These are phyloP conservation scores for Garra rufa DNA, from an alignment of 2,113 vertebrate species.

Conservation along the genomic window DNA sequence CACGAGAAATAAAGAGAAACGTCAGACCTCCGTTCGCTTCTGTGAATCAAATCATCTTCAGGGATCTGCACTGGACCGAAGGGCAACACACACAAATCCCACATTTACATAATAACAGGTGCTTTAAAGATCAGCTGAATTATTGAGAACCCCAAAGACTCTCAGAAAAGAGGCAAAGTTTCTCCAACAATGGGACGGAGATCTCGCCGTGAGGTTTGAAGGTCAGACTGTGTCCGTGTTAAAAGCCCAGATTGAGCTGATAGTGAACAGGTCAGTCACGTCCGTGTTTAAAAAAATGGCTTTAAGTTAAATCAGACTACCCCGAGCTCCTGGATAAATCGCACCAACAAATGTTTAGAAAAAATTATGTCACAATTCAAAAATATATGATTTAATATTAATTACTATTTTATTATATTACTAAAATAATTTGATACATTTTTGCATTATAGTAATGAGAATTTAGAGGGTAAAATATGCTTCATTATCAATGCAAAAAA, in stretches of 20 bases:
- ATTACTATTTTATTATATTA: too few relatives aligned
- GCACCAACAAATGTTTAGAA: neutral
- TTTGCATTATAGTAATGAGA: too few relatives aligned
- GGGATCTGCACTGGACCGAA: neutral
- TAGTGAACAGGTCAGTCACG: neutral
- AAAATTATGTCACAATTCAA: too few relatives aligned
- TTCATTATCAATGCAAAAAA: too few relatives aligned
- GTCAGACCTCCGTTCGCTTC: neutral
- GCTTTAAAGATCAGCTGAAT: slow-evolving; percentile 28
- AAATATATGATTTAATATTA: too few relatives aligned
- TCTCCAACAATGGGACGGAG: neutral
- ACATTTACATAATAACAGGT: slow-evolving; percentile 31
- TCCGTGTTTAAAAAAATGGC: neutral
- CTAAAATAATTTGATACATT: too few relatives aligned
- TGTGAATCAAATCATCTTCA: neutral
- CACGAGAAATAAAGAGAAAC: neutral
- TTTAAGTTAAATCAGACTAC: neutral
- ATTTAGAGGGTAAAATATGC: too few relatives aligned
- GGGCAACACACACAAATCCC: neutral
- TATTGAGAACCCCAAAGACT: slow-evolving; percentile 28
- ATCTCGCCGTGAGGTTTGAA: neutral
- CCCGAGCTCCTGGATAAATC: neutral
- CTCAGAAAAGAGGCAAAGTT: neutral
- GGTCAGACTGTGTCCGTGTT: slow-evolving; percentile 4
- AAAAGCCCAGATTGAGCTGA: slow-evolving; percentile 1